Evolutionary conservation across 2,888 invertebrate genomes (phyloP).

Genomic region (Scaptomyza flava): DNA sequence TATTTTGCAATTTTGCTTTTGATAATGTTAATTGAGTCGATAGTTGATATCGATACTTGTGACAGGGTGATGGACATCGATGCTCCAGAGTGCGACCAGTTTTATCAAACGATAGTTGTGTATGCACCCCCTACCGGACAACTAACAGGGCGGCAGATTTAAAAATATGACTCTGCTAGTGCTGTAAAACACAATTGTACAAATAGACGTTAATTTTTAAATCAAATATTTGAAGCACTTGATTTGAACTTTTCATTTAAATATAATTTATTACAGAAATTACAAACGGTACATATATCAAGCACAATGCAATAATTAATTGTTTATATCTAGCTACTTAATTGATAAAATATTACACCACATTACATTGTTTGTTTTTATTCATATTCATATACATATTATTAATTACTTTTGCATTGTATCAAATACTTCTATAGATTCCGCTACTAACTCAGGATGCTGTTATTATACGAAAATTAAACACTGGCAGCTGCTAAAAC

Average conservation of each 20-base stretch:
- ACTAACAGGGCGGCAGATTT: not conserved
- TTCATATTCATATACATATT: conserved; percentile 10
- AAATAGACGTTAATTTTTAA: conserved; percentile 1
- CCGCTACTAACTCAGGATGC: conserved; percentile 30
- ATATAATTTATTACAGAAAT: conserved; percentile 52
- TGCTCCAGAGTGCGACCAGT: conserved; percentile 4
- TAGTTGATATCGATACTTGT: conserved; percentile 23
- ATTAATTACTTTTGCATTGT: not conserved
- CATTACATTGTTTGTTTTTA: conserved; percentile 31
- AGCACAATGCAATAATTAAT: conserved; percentile 44
- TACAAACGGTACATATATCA: conserved; percentile 48
- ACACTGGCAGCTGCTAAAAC: conserved; percentile 32
- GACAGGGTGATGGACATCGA: conserved; percentile 5
- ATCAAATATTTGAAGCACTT: not conserved
- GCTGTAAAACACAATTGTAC: not conserved
- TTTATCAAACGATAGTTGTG: not conserved
- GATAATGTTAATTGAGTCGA: conserved; percentile 19
- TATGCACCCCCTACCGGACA: conserved; percentile 39
- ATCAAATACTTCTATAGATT: conserved; percentile 35
- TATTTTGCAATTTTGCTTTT: conserved; percentile 35
- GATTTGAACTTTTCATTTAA: not conserved
- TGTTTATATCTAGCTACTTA: conserved; percentile 55
- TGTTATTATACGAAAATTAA: conserved; percentile 26
- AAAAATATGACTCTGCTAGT: not conserved
- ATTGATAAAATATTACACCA: conserved; percentile 59